phyloP scores from a whole-genome alignment of 2,797 vertebrate genomes.

The Hyperoplus lanceolatus region DNA sequence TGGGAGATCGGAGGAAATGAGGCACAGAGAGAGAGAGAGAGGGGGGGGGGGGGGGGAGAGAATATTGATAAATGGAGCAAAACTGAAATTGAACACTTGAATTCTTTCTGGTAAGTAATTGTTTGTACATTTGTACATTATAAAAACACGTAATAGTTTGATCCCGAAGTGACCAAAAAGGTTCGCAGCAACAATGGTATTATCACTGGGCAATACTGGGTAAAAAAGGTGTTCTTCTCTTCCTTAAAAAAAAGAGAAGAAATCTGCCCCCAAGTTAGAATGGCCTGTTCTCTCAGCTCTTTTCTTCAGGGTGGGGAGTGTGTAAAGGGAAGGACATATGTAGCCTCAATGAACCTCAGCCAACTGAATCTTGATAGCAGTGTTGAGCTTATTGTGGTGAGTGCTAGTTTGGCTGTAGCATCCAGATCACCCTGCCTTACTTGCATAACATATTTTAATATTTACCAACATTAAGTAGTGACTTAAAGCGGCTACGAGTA shows the following conservation, averaged over 20 bases:
- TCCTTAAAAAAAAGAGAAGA: background rate
- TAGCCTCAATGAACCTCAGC: background rate
- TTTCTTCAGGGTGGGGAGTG: background rate
- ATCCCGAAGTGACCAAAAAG: background rate
- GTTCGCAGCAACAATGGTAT: background rate
- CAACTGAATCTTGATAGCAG: background rate
- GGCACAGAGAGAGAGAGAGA: background rate
- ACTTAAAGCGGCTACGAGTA: too few relatives aligned
- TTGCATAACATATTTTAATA: background rate
- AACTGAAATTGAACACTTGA: conserved; percentile 20
- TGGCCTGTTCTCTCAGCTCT: background rate
- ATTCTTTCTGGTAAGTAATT: background rate
- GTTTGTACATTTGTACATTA: background rate
- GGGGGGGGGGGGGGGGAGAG: background rate
- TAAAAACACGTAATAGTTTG: background rate
- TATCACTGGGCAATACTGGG: background rate
- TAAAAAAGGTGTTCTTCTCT: background rate
- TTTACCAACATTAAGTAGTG: background rate
- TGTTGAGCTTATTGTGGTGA: background rate
- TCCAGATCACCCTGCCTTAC: background rate
- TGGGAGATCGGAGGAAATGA: conserved; percentile 40
- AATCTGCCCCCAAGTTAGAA: background rate
- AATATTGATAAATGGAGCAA: conserved; percentile 33
- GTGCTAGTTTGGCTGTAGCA: background rate
- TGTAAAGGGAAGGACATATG: background rate